Evolutionary conservation across 2,797 vertebrate genomes (phyloP), one percentile per base, ranked within the genome.

Genomic region (Brachyrhaphis roseni): DNA sequence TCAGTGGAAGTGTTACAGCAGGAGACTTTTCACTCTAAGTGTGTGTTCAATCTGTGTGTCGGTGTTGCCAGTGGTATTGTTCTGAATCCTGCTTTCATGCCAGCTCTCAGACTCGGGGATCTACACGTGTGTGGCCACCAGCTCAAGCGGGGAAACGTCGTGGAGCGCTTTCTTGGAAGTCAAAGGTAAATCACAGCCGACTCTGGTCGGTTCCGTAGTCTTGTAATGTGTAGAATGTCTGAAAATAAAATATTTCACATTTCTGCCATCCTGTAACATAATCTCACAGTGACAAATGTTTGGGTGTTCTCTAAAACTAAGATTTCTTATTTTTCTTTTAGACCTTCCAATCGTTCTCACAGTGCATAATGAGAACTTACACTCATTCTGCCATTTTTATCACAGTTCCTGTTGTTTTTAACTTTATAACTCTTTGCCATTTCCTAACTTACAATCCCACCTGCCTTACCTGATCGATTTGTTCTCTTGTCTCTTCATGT

Each of bases 151-250:
- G 6, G 98, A 99, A 91, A 99, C 98, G 0, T 98, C 98, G 2
- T 99, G 98, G 98, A 99, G 98, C 78, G 96, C 98, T 64, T 97
- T 99, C 84, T 91, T 99, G 87, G 98, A 99, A 89, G 97, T 99
- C 78, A 97, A 97, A 95, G 98, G 98, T 99, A 91, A 8, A 70
- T 80, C 2, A n/a, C 47, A 36, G n/a, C 6, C 8, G 13, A 2
- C 3, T 71, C 26, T 71, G 51, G 49, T 23, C 8, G 20, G 51
- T 53, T 51, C 20, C 2, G 16, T 6, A 46, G 26, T 16, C 26
- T 46, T 16, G 3, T 16, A 46, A 71, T 71, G 6, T 28, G 43
- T 18, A 18, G 8, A 71, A 45, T 45, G 41, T 16, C 6, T 70
- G 6, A 26, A 43, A 43, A 28, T 28, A 1, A 71, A 16, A 28